Evolutionary conservation across 2,888 invertebrate genomes (phyloP).

Genomic region (Spisula subtruncata): DNA sequence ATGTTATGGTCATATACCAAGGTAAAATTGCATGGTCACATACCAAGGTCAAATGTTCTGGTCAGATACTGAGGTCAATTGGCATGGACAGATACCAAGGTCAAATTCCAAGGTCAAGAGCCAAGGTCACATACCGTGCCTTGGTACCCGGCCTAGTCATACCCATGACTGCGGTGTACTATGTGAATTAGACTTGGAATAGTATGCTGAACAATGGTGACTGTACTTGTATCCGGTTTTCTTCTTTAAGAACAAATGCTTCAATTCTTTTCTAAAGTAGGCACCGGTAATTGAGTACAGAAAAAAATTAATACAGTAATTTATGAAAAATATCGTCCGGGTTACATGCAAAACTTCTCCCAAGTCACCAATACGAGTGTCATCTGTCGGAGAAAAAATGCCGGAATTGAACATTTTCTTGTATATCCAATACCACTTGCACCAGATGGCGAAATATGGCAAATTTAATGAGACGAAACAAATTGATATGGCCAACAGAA

Average conservation of each 20-base stretch:
- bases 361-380: conserved; percentile 57
- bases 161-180: conserved; percentile 79
- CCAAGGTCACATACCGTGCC: conserved; percentile 13
- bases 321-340: conserved; percentile 83
- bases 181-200: conserved; percentile 70
- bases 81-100: too few species aligned
- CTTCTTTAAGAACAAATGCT: conserved; percentile 77
- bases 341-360: conserved; percentile 76
- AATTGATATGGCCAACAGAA: conserved; percentile 84
- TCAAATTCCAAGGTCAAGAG: too few species aligned
- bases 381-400: conserved; percentile 32
- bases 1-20: too few species aligned
- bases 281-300: conserved; percentile 85
- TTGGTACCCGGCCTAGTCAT: conserved; percentile 52
- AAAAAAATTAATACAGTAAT: conserved; percentile 85
- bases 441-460: conserved; percentile 86
- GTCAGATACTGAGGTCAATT: not conserved
- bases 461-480: conserved; percentile 85
- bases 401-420: conserved; percentile 51
- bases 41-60: too few species aligned
- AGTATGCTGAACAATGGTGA: conserved; percentile 74
- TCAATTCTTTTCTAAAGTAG: conserved; percentile 83
- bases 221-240: conserved; percentile 69
- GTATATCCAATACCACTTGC: conserved; percentile 71
- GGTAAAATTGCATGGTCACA: too few species aligned